Percentiles rank a stretch among this genome's conserved stretches.
Evolutionary conservation across 2,113 vertebrate species (phyloP).

Genomic region (Microtus ochrogaster): DNA sequence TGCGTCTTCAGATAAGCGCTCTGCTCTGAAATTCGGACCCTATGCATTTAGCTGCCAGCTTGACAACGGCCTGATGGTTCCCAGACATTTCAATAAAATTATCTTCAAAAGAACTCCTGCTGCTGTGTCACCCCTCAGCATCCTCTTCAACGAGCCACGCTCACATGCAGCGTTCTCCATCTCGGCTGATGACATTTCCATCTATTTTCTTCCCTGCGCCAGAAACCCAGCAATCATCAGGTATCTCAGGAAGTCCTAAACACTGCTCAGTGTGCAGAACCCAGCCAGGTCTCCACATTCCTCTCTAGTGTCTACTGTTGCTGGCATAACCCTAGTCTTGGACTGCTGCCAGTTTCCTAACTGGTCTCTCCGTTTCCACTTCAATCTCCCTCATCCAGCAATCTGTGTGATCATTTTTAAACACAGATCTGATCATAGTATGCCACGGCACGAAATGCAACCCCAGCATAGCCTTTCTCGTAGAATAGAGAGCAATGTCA

Average conservation of each 20-base stretch:
- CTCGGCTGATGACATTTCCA: slow-evolving; percentile 23
- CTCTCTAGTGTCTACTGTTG: background rate
- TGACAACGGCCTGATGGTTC: slow-evolving; percentile 14
- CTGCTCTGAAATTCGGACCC: background rate
- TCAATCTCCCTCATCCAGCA: background rate
- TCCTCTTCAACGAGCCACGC: slow-evolving; percentile 16
- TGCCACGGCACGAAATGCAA: background rate
- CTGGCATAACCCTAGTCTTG: background rate
- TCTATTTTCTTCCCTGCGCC: slow-evolving; percentile 38
- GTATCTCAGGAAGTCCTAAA: background rate
- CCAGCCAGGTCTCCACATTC: background rate
- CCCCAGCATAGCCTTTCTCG: background rate
- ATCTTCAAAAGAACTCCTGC: slow-evolving; percentile 11
- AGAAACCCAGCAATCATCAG: slow-evolving; percentile 50
- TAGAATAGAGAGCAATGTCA: slow-evolving; percentile 55
- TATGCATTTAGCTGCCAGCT: slow-evolving; percentile 38
- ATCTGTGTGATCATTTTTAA: slow-evolving; percentile 11
- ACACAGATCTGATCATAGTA: background rate
- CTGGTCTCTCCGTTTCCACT: background rate
- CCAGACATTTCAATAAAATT: slow-evolving; percentile 58
- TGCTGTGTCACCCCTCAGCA: background rate
- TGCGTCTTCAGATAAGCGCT: slow-evolving; percentile 60
- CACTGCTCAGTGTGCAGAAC: background rate
- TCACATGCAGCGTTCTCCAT: slow-evolving; percentile 11
- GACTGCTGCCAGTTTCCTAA: background rate